Conservation (phyloP, 2,113 vertebrate species). For the cattle (Bos taurus) region DNA sequence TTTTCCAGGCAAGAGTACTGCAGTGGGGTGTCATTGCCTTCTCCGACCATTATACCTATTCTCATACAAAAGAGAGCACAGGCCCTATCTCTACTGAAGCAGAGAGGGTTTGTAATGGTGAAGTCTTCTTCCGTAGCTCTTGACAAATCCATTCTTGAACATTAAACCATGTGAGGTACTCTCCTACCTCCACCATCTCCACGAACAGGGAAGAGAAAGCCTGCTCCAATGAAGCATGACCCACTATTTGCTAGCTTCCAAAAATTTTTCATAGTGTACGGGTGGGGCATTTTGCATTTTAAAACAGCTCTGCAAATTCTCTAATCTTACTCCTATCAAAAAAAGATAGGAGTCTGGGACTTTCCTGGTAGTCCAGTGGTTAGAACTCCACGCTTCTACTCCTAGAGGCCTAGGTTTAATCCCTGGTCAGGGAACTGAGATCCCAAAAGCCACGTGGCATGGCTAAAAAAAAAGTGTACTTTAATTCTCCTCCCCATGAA, state of each 20-base stretch:
- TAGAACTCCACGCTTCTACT: neutral
- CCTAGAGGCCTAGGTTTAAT: neutral
- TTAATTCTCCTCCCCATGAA: neutral
- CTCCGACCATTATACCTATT: neutral
- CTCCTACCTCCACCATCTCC: neutral
- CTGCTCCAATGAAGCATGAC: neutral
- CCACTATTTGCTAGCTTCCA: neutral
- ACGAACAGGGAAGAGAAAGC: neutral
- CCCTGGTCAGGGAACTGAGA: neutral
- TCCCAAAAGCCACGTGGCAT: neutral
- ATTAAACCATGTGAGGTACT: neutral
- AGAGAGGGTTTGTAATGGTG: neutral
- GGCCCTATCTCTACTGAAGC: neutral
- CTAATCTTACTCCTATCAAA: neutral
- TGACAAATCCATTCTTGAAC: neutral
- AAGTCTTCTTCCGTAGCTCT: neutral
- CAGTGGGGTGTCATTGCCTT: too few species aligned
- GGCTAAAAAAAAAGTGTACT: neutral
- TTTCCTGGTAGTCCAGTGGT: neutral
- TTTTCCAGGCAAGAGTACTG: too few species aligned
- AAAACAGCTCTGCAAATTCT: conserved; percentile 18
- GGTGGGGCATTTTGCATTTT: neutral
- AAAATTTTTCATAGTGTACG: neutral
- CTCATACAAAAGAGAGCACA: neutral
- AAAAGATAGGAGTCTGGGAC: neutral